A percentile compares a stretch with the other conserved stretches of the same genome.
Evolutionary conservation across 2,888 invertebrate species (phyloP).

Genomic region (Aleiodes leptofemur): DNA sequence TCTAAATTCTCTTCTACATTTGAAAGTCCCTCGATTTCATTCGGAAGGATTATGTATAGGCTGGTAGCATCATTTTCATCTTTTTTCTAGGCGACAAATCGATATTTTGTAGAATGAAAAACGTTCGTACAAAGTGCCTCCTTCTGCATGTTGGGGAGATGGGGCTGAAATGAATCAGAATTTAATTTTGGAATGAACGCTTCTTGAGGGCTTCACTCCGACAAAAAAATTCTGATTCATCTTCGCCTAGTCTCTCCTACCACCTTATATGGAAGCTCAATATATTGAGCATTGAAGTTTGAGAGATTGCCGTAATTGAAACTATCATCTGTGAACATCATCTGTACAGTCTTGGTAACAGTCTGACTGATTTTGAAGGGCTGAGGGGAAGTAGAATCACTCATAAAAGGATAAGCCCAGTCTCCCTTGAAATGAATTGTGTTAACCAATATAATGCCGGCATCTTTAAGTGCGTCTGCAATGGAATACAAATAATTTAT

Average conservation of each 20-base stretch:
- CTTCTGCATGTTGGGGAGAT: not conserved
- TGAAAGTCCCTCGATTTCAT: slow-evolving; percentile 8
- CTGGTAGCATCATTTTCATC: slow-evolving; percentile 32
- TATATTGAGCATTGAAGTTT: slow-evolving; percentile 78
- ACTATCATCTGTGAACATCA: slow-evolving; percentile 81
- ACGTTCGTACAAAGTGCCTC: too few relatives aligned
- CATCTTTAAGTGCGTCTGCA: slow-evolving; percentile 78
- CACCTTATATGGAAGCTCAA: slow-evolving; percentile 82
- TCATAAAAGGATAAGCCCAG: slow-evolving; percentile 84
- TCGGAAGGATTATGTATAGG: slow-evolving; percentile 45
- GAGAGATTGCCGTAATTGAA: slow-evolving; percentile 76
- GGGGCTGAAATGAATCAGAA: too few relatives aligned
- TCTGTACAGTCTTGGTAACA: slow-evolving; percentile 80
- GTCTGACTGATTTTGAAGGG: slow-evolving; percentile 80
- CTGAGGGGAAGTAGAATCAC: slow-evolving; percentile 76
- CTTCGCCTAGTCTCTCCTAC: too few relatives aligned
- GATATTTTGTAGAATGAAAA: not conserved
- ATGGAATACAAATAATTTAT: slow-evolving; percentile 22
- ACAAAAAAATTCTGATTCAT: too few relatives aligned
- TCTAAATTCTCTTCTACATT: slow-evolving; percentile 39
- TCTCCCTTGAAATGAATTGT: slow-evolving; percentile 91
- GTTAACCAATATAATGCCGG: slow-evolving; percentile 86
- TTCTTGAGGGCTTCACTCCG: too few relatives aligned
- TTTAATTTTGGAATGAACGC: too few relatives aligned
- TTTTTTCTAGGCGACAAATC: slow-evolving; percentile 21